Percentiles rank a stretch among this genome's conserved stretches.
phyloP scores from a whole-genome alignment of 2,113 vertebrate genomes.

The Chrysochloris asiatica region DNA sequence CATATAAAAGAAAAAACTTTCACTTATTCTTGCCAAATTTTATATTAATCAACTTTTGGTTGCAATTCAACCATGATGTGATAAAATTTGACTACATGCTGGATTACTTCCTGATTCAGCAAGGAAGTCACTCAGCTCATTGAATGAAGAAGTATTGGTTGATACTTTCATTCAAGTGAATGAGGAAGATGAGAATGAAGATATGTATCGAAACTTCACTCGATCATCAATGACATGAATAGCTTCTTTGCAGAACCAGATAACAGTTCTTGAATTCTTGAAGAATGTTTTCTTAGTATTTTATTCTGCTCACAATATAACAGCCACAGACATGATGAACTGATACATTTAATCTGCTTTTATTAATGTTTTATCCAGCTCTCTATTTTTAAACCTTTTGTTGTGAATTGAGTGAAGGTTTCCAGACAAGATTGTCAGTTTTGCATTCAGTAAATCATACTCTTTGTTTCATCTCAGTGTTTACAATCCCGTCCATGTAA shows the following conservation, averaged over 20 bases:
- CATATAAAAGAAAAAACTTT: not conserved
- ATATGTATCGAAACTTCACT: not conserved
- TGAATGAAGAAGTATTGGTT: not conserved
- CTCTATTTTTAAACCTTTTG: no score
- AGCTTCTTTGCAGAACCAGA: not conserved
- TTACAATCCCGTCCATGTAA: no score
- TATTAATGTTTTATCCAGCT: not conserved
- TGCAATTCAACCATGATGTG: not conserved
- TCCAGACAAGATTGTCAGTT: no score
- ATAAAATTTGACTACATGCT: not conserved
- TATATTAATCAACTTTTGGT: not conserved
- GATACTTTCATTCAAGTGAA: not conserved
- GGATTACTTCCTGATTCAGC: not conserved
- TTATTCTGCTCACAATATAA: not conserved
- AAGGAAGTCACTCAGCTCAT: not conserved
- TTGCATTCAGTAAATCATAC: no score
- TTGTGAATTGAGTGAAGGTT: no score
- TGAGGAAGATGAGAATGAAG: not conserved
- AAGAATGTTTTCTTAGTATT: not conserved
- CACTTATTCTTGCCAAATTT: not conserved
- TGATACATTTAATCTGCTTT: not conserved
- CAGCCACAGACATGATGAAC: not conserved
- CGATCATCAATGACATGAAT: not conserved
- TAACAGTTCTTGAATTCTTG: not conserved
- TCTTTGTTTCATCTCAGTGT: no score